Conservation (phyloP, 2,888 invertebrate species). For the Tinea trinotella region DNA sequence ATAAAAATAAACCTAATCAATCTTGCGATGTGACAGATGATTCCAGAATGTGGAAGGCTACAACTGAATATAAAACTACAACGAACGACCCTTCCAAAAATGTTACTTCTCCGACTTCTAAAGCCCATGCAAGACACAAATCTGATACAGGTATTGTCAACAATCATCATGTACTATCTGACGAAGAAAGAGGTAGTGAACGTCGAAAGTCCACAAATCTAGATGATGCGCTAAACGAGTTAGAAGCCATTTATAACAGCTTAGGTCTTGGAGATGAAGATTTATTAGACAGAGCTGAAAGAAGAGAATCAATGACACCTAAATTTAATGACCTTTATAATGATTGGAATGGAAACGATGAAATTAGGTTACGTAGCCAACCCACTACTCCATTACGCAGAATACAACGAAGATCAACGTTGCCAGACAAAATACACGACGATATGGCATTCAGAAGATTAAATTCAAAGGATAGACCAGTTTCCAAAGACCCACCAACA, state of each 20-base stretch:
- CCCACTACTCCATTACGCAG: constrained; percentile 59
- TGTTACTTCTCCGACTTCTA: constrained; percentile 44
- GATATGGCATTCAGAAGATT: constrained; percentile 86
- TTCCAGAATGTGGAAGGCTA: constrained; percentile 62
- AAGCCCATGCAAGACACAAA: constrained; percentile 60
- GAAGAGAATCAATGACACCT: constrained; percentile 76
- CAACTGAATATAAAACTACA: constrained; percentile 61
- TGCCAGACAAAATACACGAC: constrained; percentile 79
- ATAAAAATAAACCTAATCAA: constrained; percentile 41
- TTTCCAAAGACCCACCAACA: constrained; percentile 49
- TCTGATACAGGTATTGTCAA: constrained; percentile 54
- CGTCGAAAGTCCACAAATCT: constrained; percentile 82
- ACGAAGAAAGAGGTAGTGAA: constrained; percentile 62
- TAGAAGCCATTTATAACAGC: constrained; percentile 93
- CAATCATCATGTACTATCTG: constrained; percentile 53
- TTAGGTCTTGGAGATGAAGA: constrained; percentile 88
- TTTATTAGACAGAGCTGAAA: constrained; percentile 83
- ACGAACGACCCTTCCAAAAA: constrained; percentile 48
- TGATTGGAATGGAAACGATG: constrained; percentile 68
- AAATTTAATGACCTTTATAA: constrained; percentile 61
- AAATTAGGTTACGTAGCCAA: constrained; percentile 58
- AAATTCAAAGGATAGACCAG: constrained; percentile 72
- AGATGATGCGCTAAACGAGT: constrained; percentile 89
- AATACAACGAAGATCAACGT: constrained; percentile 55
- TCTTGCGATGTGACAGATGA: constrained; percentile 51